These are phyloP conservation scores for Tokudaia tokunoshimensis DNA, from an alignment of 2,797 vertebrate genomes.

Conservation along the genomic window DNA sequence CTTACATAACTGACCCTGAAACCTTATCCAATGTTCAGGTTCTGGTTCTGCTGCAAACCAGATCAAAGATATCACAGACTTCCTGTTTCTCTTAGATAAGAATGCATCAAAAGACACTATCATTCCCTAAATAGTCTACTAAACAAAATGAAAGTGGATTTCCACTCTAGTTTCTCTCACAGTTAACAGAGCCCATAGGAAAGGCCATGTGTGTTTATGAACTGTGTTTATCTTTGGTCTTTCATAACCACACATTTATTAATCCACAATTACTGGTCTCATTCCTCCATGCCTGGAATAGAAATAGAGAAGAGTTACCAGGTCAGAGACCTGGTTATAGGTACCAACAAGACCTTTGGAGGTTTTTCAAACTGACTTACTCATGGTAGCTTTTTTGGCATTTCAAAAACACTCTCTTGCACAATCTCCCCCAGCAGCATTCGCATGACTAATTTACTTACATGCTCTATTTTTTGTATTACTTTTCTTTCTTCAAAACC, in stretches of 20 bases:
- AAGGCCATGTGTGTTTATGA: neutral
- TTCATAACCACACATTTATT: neutral
- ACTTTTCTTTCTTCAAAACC: neutral
- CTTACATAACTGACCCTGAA: neutral
- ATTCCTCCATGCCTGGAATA: neutral
- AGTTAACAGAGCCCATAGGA: neutral
- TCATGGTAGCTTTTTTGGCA: neutral
- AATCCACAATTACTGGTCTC: neutral
- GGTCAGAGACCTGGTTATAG: neutral
- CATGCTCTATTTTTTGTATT: neutral
- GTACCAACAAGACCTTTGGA: neutral
- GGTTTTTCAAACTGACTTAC: neutral
- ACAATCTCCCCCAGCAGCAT: neutral
- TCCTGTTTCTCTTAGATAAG: neutral
- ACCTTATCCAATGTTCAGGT: neutral
- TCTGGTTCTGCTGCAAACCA: neutral
- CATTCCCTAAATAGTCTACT: neutral
- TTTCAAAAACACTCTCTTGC: neutral
- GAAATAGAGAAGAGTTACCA: neutral
- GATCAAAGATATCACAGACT: neutral
- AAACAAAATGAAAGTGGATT: neutral
- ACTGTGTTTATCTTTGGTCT: neutral
- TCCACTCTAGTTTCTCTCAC: neutral
- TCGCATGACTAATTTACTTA: neutral
- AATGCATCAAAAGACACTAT: neutral